Evolutionary conservation across 2,797 vertebrate species (phyloP).

Genomic region (Lophius americanus): DNA sequence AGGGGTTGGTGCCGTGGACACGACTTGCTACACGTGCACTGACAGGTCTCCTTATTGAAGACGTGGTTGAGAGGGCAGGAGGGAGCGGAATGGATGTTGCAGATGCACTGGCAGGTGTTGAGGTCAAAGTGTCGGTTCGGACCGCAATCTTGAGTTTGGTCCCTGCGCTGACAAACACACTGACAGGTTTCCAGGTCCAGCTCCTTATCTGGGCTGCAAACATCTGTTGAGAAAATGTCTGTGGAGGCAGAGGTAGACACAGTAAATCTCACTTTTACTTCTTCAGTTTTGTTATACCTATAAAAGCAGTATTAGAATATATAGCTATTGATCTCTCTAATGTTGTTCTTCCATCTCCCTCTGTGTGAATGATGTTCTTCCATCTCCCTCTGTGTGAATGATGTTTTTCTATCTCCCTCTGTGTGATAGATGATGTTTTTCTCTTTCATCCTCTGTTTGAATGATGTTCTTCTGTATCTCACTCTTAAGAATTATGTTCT

Average conservation of each 20-base stretch:
- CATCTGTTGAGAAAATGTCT: slow-evolving; percentile 82
- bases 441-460: no score
- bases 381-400: not conserved
- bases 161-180: slow-evolving; percentile 85
- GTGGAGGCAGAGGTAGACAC: slow-evolving; percentile 11
- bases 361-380: not conserved
- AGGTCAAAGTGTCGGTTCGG: slow-evolving; percentile 86
- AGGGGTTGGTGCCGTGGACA: slow-evolving; percentile 91
- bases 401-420: no score
- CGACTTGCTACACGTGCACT: slow-evolving; percentile 87
- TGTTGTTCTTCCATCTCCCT: not conserved
- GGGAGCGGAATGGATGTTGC: slow-evolving; percentile 79
- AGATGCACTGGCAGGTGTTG: slow-evolving; percentile 89
- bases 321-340: no score
- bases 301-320: no score
- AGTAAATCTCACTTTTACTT: no score
- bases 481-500: no score
- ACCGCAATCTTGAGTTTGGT: slow-evolving; percentile 83
- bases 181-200: slow-evolving; percentile 93
- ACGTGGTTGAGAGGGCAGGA: slow-evolving; percentile 82
- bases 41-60: slow-evolving; percentile 90
- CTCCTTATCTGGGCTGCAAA: slow-evolving; percentile 91
- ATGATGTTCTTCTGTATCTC: no score
- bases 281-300: no score
- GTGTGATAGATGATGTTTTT: no score